phyloP scores from a whole-genome alignment of 2,888 invertebrate genomes.

The Ichneumon xanthorius region DNA sequence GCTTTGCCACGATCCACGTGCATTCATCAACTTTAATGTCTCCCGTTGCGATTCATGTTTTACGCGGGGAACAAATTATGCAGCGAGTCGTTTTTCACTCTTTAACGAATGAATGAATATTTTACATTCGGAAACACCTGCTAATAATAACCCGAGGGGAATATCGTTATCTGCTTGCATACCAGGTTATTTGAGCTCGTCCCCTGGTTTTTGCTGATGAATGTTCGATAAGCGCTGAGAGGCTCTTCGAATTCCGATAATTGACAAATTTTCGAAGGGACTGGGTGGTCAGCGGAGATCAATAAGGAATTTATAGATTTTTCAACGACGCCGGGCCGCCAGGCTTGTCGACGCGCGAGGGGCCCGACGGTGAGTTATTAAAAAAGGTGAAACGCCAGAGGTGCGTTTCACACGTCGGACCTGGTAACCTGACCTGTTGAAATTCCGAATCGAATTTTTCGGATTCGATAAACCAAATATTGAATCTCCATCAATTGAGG shows the following conservation, averaged over 20 bases:
- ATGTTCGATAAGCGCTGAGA: background rate
- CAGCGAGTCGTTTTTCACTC: background rate
- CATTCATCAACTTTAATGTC: background rate
- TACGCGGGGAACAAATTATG: background rate
- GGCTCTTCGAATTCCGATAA: conserved; percentile 8
- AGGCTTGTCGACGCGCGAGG: no score
- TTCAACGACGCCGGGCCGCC: background rate
- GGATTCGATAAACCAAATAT: background rate
- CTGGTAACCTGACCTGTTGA: background rate
- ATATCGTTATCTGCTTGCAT: background rate
- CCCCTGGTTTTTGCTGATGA: background rate
- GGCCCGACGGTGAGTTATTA: no score
- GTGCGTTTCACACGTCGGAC: background rate
- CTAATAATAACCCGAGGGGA: background rate
- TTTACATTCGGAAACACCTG: background rate
- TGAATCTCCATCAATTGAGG: background rate
- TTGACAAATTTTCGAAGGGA: background rate
- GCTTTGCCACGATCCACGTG: background rate
- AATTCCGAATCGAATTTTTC: background rate
- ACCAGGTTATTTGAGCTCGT: background rate
- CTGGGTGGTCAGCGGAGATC: background rate
- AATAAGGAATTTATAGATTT: background rate
- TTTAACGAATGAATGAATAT: background rate
- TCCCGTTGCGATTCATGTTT: background rate
- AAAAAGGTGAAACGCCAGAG: background rate